Evolutionary conservation across 2,797 vertebrate genomes (phyloP), one percentile per base, ranked within the genome.

Genomic region (Malurus splendens): DNA sequence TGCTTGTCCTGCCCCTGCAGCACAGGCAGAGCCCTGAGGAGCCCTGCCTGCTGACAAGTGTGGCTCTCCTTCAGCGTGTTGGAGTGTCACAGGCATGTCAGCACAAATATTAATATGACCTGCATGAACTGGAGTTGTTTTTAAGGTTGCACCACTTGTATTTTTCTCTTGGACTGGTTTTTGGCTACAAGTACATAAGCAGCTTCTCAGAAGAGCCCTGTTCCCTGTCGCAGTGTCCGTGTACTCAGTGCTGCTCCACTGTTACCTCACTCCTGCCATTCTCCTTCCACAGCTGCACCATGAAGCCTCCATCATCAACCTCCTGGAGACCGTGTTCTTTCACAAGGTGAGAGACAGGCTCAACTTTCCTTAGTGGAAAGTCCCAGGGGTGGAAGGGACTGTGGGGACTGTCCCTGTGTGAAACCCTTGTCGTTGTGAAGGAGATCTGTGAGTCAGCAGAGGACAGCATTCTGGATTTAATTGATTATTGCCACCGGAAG

Each of bases 401-500:
- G 9, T 19, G 39, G 55, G 62, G 6, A 3, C 39, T 74, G 45
- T 15, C 24, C 9, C 36, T 41, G 45, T 51, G 28, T 64, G 61
- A 54, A 56, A 42, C 17, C 54, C 59, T 24, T 88, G 22, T 92
- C 1, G 0, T 60, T 61, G 39, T 80, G 81, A 87, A 99, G 99
- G 98, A 99, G 72, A 98, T 98, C 20, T 99, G 98, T 14, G 98
- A 98, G 72, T 98, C 98, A 65, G 98, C 98, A 12, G 98, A 97
- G 45, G 98, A 99, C 54, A 96, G 96, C 36, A 45, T 98, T 59
- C 96, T 99, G 90, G 99, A 99, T 92, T 95, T 99, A 86, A 97
- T 99, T 51, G 99, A 99, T 97, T 99, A 99, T 64, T 99, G 98
- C 93, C 98, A 99, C 94, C 98, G 99, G 47, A 99, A 99, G 91